A percentile compares a stretch with the other conserved stretches of the same genome.
Evolutionary conservation across 2,888 invertebrate species (phyloP).

Genomic region (Hermaeophaga mercurialis): DNA sequence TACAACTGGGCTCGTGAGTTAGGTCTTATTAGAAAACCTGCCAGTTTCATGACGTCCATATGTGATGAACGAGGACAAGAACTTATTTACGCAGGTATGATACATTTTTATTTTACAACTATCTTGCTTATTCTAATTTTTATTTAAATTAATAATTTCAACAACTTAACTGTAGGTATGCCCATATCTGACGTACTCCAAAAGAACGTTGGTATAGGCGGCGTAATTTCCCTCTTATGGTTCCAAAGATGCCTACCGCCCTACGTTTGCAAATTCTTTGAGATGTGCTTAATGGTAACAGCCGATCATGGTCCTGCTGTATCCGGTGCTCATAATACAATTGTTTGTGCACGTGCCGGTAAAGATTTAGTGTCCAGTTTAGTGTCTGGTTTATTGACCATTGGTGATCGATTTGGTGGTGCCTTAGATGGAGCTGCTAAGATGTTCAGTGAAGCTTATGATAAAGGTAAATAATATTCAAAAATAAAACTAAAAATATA

Average conservation of each 20-base stretch:
- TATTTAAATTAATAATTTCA: too few species aligned
- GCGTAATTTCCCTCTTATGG: conserved; percentile 96
- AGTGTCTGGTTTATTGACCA: conserved; percentile 95
- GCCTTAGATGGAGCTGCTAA: conserved; percentile 97
- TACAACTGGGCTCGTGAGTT: conserved; percentile 98
- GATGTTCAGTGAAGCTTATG: conserved; percentile 96
- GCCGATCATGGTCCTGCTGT: conserved; percentile 99
- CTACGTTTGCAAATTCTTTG: conserved; percentile 96
- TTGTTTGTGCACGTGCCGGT: conserved; percentile 97
- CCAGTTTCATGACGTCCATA: conserved; percentile 99
- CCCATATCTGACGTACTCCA: conserved; percentile 87
- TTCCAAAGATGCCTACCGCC: conserved; percentile 96
- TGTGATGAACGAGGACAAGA: conserved; percentile 99
- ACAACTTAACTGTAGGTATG: too few species aligned
- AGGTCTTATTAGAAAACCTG: conserved; percentile 97
- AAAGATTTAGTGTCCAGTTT: conserved; percentile 96
- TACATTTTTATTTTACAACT: conserved; percentile 2
- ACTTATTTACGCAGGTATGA: conserved; percentile 92
- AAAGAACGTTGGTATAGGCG: conserved; percentile 95
- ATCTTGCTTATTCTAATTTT: too few species aligned
- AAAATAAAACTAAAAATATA: too few species aligned
- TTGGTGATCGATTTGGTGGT: conserved; percentile 98
- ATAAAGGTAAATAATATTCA: conserved; percentile 75
- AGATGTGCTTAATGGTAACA: conserved; percentile 98
- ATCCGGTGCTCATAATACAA: conserved; percentile 94